phyloP scores from a whole-genome alignment of 2,888 invertebrate genomes.

The Agapostemon virescens region DNA sequence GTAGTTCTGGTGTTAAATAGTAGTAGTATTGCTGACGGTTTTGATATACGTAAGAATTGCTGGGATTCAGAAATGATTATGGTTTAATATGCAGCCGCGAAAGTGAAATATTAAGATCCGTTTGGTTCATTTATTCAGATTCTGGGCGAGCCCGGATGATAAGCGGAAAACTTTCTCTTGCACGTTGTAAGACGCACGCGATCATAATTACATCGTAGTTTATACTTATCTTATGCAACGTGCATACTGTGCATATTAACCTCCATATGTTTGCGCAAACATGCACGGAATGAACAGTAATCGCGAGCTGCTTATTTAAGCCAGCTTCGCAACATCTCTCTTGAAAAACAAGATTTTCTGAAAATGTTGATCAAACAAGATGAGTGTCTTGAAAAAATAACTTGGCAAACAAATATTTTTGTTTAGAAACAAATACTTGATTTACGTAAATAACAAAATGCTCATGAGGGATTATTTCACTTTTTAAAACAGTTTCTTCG shows the following conservation, averaged over 20 bases:
- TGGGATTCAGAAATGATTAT: not conserved
- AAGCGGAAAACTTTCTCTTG: not conserved
- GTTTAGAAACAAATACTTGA: too few relatives aligned
- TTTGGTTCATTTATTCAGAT: not conserved
- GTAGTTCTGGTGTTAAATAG: too few relatives aligned
- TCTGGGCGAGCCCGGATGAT: not conserved
- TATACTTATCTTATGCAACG: slow-evolving; percentile 3
- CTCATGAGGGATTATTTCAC: too few relatives aligned
- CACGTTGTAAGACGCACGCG: not conserved
- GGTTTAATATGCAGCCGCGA: not conserved
- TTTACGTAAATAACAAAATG: too few relatives aligned
- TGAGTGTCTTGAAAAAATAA: not conserved
- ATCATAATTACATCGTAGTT: slow-evolving; percentile 14
- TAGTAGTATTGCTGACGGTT: not conserved
- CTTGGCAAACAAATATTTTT: too few relatives aligned
- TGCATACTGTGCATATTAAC: not conserved
- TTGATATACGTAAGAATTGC: not conserved
- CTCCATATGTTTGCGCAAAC: not conserved
- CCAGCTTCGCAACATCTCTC: not conserved
- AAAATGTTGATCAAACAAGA: not conserved
- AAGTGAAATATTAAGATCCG: not conserved
- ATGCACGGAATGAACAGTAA: not conserved
- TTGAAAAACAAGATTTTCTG: not conserved
- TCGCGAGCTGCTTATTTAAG: not conserved
- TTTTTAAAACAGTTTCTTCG: too few relatives aligned